Evolutionary conservation across 2,888 invertebrate genomes (phyloP).

Genomic region (Phyllotreta cruciferae): DNA sequence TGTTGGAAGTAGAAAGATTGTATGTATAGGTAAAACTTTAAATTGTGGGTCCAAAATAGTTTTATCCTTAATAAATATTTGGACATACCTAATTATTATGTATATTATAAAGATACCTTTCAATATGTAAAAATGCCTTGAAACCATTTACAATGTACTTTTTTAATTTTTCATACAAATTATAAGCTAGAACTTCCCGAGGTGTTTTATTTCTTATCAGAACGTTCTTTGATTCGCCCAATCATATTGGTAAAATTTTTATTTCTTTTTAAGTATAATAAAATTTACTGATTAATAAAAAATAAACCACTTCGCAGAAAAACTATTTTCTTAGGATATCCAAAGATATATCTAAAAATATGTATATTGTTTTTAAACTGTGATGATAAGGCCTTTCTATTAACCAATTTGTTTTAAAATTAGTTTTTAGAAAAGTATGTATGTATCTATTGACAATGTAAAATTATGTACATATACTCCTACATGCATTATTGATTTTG

Average conservation of each 20-base stretch:
- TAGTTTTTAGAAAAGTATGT: constrained; percentile 41
- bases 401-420: constrained; percentile 38
- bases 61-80: constrained; percentile 17
- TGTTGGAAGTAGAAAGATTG: neutral
- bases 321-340: constrained; percentile 18
- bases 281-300: too few species aligned
- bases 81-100: constrained; percentile 13
- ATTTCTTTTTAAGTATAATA: too few species aligned
- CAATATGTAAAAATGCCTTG: constrained; percentile 26
- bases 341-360: constrained; percentile 22
- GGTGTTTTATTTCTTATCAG: constrained; percentile 4
- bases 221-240: too few species aligned
- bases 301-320: constrained; percentile 19
- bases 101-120: constrained; percentile 19
- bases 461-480: constrained; percentile 47
- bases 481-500: constrained; percentile 36
- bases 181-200: constrained; percentile 1
- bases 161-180: constrained; percentile 13
- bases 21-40: constrained; percentile 4
- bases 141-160: constrained; percentile 9
- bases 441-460: constrained; percentile 34
- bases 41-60: constrained; percentile 25
- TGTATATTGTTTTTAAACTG: constrained; percentile 48
- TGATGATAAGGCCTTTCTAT: constrained; percentile 56
- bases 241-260: too few species aligned